phyloP scores from a whole-genome alignment of 2,888 invertebrate genomes.

The Caenorhabditis doughertyi region DNA sequence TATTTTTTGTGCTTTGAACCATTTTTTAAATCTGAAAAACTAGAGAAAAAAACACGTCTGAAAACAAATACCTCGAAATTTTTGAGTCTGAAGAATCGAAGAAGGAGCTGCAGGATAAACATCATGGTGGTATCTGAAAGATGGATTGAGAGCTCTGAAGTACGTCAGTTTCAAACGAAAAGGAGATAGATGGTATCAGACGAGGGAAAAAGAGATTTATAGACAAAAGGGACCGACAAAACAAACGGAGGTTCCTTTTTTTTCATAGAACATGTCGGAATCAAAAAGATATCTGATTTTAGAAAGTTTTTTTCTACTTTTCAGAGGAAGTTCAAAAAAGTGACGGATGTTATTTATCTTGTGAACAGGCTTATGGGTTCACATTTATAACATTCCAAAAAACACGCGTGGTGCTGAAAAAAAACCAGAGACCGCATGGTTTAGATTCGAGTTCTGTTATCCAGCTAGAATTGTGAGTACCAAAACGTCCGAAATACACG shows the following conservation, averaged over 20 bases:
- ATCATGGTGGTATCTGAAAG: constrained; percentile 63
- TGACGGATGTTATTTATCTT: constrained; percentile 11
- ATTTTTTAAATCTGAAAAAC: too few species aligned
- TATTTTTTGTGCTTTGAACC: background rate
- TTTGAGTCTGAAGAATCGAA: constrained; percentile 61
- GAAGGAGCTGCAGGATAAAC: constrained; percentile 56
- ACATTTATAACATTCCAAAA: background rate
- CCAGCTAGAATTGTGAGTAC: background rate
- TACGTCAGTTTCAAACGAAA: background rate
- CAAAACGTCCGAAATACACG: too few species aligned
- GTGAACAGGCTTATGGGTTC: constrained; percentile 17
- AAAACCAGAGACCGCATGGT: background rate
- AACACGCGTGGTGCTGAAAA: background rate
- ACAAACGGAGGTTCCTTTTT: background rate
- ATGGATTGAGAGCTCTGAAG: constrained; percentile 28
- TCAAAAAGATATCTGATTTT: constrained; percentile 20
- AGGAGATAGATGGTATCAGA: constrained; percentile 39
- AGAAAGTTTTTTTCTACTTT: constrained; percentile 1
- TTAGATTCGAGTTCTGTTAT: background rate
- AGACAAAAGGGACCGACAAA: constrained; percentile 15
- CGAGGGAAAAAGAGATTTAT: constrained; percentile 30
- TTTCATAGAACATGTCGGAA: background rate
- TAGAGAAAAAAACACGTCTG: constrained; percentile 1
- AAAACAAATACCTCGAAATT: constrained; percentile 55
- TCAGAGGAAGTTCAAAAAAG: background rate